A percentile compares a stretch with the other conserved stretches of the same genome.
These are phyloP conservation scores for Euborellia annulipes DNA, from an alignment of 1,140 invertebrate genomes.

Conservation along the genomic window DNA sequence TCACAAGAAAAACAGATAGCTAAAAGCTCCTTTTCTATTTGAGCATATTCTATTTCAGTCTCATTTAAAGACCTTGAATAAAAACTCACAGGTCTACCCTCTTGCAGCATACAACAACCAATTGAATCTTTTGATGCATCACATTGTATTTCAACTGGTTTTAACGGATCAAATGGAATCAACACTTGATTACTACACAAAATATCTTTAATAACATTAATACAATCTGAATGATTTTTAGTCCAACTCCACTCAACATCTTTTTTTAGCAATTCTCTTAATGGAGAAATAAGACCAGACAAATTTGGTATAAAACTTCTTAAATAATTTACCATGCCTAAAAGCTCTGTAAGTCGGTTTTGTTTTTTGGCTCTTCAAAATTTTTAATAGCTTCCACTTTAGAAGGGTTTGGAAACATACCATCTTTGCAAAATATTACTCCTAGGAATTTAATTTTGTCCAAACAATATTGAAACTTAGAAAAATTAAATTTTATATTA, in stretches of 20 bases:
- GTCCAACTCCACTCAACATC: conserved; percentile 13
- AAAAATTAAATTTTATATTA: conserved; percentile 23
- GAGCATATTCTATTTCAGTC: too few species aligned
- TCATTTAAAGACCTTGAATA: conserved; percentile 17
- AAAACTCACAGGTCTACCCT: conserved; percentile 19
- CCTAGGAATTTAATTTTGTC: conserved; percentile 25
- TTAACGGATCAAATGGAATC: conserved; percentile 16
- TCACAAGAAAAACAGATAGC: too few species aligned
- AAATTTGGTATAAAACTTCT: conserved; percentile 22
- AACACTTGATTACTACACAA: conserved; percentile 17
- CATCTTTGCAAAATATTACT: conserved; percentile 21
- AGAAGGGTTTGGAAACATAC: conserved; percentile 19
- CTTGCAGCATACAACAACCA: conserved; percentile 20
- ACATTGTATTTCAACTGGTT: conserved; percentile 16
- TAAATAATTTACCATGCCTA: conserved; percentile 23
- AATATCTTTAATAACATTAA: conserved; percentile 17
- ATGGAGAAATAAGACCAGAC: conserved; percentile 14
- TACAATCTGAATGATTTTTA: conserved; percentile 14
- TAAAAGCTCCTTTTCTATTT: too few species aligned
- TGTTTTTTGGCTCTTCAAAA: conserved; percentile 18
- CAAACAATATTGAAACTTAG: conserved; percentile 23
- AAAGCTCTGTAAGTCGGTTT: conserved; percentile 13
- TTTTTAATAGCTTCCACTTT: conserved; percentile 24
- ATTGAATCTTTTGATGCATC: conserved; percentile 23
- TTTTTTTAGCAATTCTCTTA: conserved; percentile 18